Evolutionary conservation across 2,113 vertebrate species (phyloP), one percentile per base, ranked within the genome.

Genomic region (Macrotus californicus): DNA sequence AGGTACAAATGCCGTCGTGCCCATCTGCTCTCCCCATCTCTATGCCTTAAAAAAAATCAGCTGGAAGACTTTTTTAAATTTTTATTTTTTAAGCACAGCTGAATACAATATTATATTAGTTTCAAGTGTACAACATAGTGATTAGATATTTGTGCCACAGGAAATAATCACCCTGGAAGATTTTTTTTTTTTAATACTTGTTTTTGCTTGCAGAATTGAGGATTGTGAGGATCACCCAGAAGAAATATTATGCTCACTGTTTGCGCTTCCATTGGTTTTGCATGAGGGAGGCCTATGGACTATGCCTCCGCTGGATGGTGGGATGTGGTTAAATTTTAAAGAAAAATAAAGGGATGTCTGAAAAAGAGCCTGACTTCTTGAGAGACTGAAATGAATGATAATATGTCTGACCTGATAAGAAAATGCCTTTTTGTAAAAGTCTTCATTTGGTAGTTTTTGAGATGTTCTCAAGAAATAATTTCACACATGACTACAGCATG

Each of bases 161-260:
- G 56, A 43, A 82, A 61, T 34, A 41, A 46, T 56, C 14, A 29
- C 52, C 24, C 77, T 18, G 77, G 77, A 80, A 80, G n/a, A 56
- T 15, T 12, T 61, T 59, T 81, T 56, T 24, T 48, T 69, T 69
- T 69, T 1, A 4, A 34, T 48, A 72, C 29, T 66, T 89, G 67
- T 41, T 82, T 84, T 94, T 83, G 43, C 67, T 96, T 94, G 92
- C 52, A 50, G 89, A 87, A 85, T 6, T 39, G 29, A 80, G 43
- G 46, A 16, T 93, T 94, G 22, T 52, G 29, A 87, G 31, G 39
- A 31, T 77, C 46, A 59, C 41, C 54, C n/a, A 83, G 26, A 88
- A 82, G 22, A 93, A 80, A 59, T 1, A 22, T 19, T 46, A 36
- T 39, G 43, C 31, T 82, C 19, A 6, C n/a, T 59, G 59, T 93